A percentile compares a stretch with the other conserved stretches of the same genome.
Conservation (phyloP, 2,113 vertebrate species). For the Sinocyclocheilus maitianheensis region DNA sequence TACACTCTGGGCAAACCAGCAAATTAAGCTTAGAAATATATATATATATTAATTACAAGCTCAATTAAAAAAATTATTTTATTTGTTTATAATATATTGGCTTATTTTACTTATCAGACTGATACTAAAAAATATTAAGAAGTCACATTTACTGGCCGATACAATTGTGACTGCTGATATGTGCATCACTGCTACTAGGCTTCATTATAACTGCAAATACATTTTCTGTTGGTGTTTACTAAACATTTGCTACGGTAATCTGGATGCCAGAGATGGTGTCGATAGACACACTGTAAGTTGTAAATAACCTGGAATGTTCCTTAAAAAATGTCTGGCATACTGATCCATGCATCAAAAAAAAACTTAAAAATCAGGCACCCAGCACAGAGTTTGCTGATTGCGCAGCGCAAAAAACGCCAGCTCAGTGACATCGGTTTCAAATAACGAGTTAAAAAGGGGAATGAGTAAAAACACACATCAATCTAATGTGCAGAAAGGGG, state of each 20-base stretch:
- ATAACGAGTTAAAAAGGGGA: constrained; percentile 23
- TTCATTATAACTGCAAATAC: background rate
- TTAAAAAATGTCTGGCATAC: background rate
- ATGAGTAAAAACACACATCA: constrained; percentile 34
- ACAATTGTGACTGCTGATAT: background rate
- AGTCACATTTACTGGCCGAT: no score
- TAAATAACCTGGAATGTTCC: background rate
- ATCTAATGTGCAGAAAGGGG: constrained; percentile 12
- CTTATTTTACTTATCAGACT: no score
- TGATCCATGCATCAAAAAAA: background rate
- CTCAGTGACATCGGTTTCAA: constrained; percentile 42
- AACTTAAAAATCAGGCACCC: background rate
- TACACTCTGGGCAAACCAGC: background rate
- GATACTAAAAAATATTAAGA: no score
- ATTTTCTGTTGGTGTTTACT: background rate
- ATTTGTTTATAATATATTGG: no score
- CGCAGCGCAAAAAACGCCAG: constrained; percentile 1
- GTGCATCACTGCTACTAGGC: background rate
- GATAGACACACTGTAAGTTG: background rate
- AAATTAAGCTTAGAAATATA: background rate
- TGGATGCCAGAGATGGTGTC: background rate
- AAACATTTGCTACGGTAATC: background rate
- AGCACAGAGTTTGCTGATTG: background rate
- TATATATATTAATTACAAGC: no score
- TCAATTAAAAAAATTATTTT: no score